These are phyloP conservation scores for Scartelaos histophorus DNA, from an alignment of 2,113 vertebrate genomes.

Conservation along the genomic window DNA sequence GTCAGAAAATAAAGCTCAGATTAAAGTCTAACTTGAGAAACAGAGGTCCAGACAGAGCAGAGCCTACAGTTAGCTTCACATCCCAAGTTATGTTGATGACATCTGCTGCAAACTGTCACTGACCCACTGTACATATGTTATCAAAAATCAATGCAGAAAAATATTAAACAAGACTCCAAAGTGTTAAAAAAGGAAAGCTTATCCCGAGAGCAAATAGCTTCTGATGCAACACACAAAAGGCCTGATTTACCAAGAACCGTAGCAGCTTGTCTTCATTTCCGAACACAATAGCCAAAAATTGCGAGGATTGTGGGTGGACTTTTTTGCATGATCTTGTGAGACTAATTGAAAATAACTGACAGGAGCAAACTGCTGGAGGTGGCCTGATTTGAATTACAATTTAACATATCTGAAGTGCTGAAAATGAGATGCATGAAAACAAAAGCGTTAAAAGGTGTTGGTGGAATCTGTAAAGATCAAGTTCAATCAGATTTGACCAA, in stretches of 20 bases:
- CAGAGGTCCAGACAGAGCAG: too few relatives aligned
- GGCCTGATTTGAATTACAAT: neutral
- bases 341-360: neutral
- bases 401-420: neutral
- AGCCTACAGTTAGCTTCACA: too few relatives aligned
- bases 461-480: neutral
- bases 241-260: conserved; percentile 1
- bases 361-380: neutral
- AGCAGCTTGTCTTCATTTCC: neutral
- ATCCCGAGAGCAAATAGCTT: neutral
- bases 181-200: neutral
- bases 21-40: too few relatives aligned
- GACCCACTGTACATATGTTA: too few relatives aligned
- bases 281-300: neutral
- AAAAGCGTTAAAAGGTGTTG: neutral
- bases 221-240: neutral
- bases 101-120: too few relatives aligned
- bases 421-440: neutral
- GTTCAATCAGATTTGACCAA: neutral
- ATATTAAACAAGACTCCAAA: neutral
- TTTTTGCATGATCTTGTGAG: neutral
- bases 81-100: too few relatives aligned
- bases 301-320: neutral
- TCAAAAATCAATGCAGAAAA: too few relatives aligned
- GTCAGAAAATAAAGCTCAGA: too few relatives aligned